phyloP scores from a whole-genome alignment of 2,113 vertebrate species.

The Barnardius zonarius region DNA sequence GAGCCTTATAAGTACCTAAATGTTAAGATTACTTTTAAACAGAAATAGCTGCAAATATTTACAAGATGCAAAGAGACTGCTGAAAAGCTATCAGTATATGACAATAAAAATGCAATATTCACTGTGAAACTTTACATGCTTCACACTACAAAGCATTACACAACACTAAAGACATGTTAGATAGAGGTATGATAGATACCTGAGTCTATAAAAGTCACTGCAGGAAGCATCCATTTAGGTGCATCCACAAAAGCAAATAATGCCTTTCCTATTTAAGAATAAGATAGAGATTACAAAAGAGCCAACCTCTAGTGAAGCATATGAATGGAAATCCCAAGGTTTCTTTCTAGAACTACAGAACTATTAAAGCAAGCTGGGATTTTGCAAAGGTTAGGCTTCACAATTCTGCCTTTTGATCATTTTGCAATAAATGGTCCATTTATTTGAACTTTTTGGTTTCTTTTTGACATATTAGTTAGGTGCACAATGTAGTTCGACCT shows the following conservation, averaged over 20 bases:
- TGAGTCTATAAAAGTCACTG: not conserved
- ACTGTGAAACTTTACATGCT: not conserved
- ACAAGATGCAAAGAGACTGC: not conserved
- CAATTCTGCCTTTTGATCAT: not conserved
- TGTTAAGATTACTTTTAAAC: not conserved
- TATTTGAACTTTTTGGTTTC: not conserved
- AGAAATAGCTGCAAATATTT: not conserved
- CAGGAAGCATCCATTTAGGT: not conserved
- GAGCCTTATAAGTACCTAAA: not conserved
- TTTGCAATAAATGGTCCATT: not conserved
- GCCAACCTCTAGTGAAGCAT: not conserved
- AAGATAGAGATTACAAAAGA: not conserved
- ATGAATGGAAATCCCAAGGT: not conserved
- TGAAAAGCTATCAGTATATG: not conserved
- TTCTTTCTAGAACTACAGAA: not conserved
- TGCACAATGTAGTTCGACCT: not conserved
- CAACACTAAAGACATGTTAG: not conserved
- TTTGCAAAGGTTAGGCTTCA: conserved; percentile 1
- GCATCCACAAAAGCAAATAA: not conserved
- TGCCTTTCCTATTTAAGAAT: not conserved
- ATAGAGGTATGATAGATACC: not conserved
- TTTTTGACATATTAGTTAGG: not conserved
- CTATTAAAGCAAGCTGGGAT: not conserved
- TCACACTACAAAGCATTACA: not conserved
- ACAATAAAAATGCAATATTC: not conserved